Evolutionary conservation across 2,113 vertebrate genomes (phyloP).

Genomic region (Ciconia maguari): DNA sequence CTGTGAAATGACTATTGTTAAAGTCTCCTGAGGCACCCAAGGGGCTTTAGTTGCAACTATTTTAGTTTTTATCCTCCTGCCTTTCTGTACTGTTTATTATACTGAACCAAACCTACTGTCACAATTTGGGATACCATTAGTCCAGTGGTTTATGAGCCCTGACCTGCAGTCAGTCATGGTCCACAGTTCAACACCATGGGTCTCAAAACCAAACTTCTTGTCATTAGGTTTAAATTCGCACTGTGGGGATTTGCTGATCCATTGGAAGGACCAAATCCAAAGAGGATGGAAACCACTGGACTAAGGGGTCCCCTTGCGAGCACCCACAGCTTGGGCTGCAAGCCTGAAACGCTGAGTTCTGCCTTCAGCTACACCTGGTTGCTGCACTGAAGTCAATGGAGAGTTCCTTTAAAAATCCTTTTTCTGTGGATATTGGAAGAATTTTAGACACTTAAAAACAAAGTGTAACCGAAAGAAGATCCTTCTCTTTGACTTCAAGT

Average conservation of each 20-base stretch:
- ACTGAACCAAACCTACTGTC: neutral
- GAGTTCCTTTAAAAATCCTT: neutral
- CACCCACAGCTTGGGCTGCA: neutral
- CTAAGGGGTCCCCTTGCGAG: neutral
- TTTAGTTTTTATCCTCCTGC: neutral
- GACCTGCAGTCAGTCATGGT: neutral
- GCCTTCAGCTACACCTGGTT: neutral
- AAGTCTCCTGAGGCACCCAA: neutral
- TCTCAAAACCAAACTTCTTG: neutral
- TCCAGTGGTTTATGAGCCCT: neutral
- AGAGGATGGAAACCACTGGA: slow-evolving; percentile 19
- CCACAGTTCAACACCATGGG: neutral
- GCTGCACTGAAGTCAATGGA: slow-evolving; percentile 22
- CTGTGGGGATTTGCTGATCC: neutral
- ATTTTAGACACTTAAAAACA: neutral
- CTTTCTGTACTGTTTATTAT: slow-evolving; percentile 8
- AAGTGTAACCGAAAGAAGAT: neutral
- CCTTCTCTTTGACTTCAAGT: slow-evolving; percentile 44
- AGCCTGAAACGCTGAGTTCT: neutral
- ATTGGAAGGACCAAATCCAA: neutral
- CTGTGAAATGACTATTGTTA: neutral
- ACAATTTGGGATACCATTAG: neutral
- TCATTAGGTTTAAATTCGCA: neutral
- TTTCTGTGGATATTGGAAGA: neutral
- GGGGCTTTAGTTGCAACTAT: neutral